phyloP scores from a whole-genome alignment of 2,888 invertebrate genomes.

The Gari tellinella region DNA sequence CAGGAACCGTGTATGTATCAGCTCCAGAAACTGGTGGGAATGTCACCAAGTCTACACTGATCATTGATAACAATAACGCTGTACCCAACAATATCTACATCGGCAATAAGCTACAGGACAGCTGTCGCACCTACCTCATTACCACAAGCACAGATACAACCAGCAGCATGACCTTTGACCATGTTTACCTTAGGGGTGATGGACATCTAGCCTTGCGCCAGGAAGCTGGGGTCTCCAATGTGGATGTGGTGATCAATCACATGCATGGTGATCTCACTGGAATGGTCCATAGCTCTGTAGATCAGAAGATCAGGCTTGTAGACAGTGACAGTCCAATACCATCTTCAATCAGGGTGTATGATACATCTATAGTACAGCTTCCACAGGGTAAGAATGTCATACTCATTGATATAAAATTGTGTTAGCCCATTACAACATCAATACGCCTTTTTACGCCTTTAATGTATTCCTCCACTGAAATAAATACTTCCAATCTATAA shows the following conservation, averaged over 20 bases:
- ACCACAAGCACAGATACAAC: constrained; percentile 36
- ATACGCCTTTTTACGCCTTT: too few species aligned
- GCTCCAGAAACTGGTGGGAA: constrained; percentile 33
- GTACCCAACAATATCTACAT: constrained; percentile 61
- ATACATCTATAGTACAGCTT: constrained; percentile 53
- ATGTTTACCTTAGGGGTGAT: constrained; percentile 62
- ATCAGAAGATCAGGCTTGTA: constrained; percentile 56
- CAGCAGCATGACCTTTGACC: constrained; percentile 54
- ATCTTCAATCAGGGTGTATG: constrained; percentile 68
- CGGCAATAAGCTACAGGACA: constrained; percentile 55
- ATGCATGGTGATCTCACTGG: constrained; percentile 72
- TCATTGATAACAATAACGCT: constrained; percentile 70
- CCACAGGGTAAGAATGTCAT: constrained; percentile 59
- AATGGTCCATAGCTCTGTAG: constrained; percentile 66
- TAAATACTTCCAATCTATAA: too few species aligned
- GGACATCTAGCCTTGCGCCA: constrained; percentile 69
- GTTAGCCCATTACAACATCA: too few species aligned
- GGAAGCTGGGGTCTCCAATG: constrained; percentile 12
- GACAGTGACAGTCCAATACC: constrained; percentile 71
- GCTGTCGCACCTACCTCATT: constrained; percentile 65
- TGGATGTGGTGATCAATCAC: constrained; percentile 55
- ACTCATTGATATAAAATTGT: too few species aligned
- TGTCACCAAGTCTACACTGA: constrained; percentile 48
- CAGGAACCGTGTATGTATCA: constrained; percentile 69
- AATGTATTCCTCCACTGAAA: too few species aligned